Percentiles rank a stretch among this genome's conserved stretches.
phyloP scores from a whole-genome alignment of 2,797 vertebrate species.

The Poecilia gillii region DNA sequence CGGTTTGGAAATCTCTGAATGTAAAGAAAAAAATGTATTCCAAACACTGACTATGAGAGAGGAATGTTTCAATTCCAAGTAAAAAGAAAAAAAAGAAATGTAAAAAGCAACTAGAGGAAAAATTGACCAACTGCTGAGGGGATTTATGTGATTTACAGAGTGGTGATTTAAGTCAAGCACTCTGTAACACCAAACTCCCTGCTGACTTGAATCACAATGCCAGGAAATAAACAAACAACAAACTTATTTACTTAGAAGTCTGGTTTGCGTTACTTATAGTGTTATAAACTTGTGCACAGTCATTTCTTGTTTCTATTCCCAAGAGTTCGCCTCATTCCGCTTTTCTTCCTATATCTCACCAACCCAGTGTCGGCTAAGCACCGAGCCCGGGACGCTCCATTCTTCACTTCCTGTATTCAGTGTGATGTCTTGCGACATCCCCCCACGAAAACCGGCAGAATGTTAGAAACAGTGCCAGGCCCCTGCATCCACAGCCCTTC shows the following conservation, averaged over 20 bases:
- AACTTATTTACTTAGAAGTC: conserved; percentile 34
- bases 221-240: not conserved
- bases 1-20: conserved; percentile 33
- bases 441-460: conserved; percentile 65
- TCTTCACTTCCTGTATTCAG: conserved; percentile 48
- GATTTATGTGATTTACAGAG: conserved; percentile 61
- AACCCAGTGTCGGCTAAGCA: conserved; percentile 52
- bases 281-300: conserved; percentile 2
- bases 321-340: conserved; percentile 2
- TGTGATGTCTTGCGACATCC: conserved; percentile 56
- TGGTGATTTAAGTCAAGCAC: conserved; percentile 63
- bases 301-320: not conserved
- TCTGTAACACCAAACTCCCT: not conserved
- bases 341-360: conserved; percentile 35
- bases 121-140: conserved; percentile 57
- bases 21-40: conserved; percentile 36
- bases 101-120: conserved; percentile 58
- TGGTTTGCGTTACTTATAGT: conserved; percentile 17
- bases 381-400: conserved; percentile 43
- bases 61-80: conserved; percentile 35
- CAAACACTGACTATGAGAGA: conserved; percentile 41
- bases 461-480: conserved; percentile 57
- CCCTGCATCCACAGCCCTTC: conserved; percentile 41
- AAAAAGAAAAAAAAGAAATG: conserved; percentile 46
- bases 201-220: not conserved